Percentiles rank a stretch among this genome's conserved stretches.
These are phyloP conservation scores for Synchiropus splendidus DNA, from an alignment of 2,113 vertebrate genomes.

Conservation along the genomic window DNA sequence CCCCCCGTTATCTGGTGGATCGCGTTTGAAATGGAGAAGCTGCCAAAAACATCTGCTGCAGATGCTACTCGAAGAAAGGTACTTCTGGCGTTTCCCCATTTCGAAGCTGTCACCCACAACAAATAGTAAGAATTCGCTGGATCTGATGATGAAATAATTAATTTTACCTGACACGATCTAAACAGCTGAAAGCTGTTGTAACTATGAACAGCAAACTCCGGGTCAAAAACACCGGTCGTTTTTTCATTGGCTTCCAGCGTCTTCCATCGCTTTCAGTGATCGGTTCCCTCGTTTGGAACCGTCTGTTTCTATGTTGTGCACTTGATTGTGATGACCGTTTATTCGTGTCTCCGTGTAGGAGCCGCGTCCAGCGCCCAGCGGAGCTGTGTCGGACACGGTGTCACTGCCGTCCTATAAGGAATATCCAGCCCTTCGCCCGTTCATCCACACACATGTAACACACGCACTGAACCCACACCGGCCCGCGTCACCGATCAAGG, in stretches of 20 bases:
- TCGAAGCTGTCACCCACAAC: no score
- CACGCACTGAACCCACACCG: constrained; percentile 7
- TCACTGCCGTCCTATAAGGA: constrained; percentile 73
- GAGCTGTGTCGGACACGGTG: constrained; percentile 48
- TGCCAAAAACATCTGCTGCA: constrained; percentile 32
- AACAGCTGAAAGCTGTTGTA: no score
- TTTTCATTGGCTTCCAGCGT: no score
- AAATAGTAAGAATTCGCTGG: no score
- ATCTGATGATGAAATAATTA: no score
- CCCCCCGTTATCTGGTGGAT: background rate
- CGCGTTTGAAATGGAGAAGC: constrained; percentile 38
- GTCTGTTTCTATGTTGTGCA: no score
- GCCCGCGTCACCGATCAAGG: constrained; percentile 60
- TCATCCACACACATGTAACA: constrained; percentile 58
- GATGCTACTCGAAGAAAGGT: constrained; percentile 33
- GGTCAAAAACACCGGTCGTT: no score
- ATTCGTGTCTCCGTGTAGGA: constrained; percentile 14
- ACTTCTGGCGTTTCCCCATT: background rate
- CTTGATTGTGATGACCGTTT: background rate
- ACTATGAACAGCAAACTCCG: no score
- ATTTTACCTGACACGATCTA: no score
- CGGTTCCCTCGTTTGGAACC: no score
- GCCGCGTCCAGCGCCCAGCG: constrained; percentile 11
- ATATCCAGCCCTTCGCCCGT: constrained; percentile 75
- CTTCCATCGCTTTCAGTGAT: no score